Evolutionary conservation across 2,797 vertebrate species (phyloP).

Genomic region (Crenuchus spilurus): DNA sequence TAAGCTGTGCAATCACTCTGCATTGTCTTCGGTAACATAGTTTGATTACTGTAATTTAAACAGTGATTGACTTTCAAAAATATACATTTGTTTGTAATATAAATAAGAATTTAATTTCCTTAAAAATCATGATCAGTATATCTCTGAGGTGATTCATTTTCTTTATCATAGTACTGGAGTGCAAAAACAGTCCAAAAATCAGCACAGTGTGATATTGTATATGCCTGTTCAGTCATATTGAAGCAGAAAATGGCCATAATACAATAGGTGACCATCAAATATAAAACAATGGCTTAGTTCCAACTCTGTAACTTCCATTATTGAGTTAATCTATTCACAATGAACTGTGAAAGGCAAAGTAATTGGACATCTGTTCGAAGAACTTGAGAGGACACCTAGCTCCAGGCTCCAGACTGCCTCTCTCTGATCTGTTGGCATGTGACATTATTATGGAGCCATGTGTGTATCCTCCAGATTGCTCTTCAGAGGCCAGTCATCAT

Average conservation of each 20-base stretch:
- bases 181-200: too few species aligned
- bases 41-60: too few species aligned
- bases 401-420: conserved; percentile 14
- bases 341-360: conserved; percentile 24
- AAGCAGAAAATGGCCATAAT: not conserved
- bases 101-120: too few species aligned
- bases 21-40: too few species aligned
- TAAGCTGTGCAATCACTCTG: too few species aligned
- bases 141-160: too few species aligned
- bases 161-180: too few species aligned
- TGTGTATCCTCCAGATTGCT: conserved; percentile 10
- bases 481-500: not conserved
- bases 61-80: too few species aligned
- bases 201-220: not conserved
- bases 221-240: not conserved
- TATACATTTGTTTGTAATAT: too few species aligned
- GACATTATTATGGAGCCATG: conserved; percentile 2
- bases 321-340: not conserved
- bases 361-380: conserved; percentile 25
- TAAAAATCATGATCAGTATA: too few species aligned
- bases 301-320: not conserved
- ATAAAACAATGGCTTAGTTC: not conserved
- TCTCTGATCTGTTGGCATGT: conserved; percentile 11
- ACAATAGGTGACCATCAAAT: not conserved
- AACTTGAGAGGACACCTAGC: conserved; percentile 9